phyloP scores from a whole-genome alignment of 2,888 invertebrate species.

The Lymantria monacha region DNA sequence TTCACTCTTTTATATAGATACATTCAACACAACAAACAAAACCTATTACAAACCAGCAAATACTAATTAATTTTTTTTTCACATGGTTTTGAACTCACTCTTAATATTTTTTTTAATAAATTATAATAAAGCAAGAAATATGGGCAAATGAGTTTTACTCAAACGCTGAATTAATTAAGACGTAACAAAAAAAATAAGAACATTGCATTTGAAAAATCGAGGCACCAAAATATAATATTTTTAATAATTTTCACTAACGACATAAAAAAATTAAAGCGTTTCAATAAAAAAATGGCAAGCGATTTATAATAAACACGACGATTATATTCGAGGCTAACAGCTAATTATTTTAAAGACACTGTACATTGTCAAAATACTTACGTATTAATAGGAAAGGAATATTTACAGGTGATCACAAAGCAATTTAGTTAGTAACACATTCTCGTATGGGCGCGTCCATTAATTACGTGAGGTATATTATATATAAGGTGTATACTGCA shows the following conservation, averaged over 20 bases:
- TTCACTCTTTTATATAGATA: slow-evolving; percentile 48
- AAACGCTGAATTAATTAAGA: slow-evolving; percentile 35
- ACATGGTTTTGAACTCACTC: slow-evolving; percentile 32
- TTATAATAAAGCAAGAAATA: slow-evolving; percentile 65
- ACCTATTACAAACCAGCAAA: slow-evolving; percentile 26
- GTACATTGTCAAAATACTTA: slow-evolving; percentile 45
- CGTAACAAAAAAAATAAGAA: slow-evolving; percentile 14
- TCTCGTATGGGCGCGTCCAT: too few species aligned
- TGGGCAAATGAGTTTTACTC: slow-evolving; percentile 74
- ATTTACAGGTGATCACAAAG: slow-evolving; percentile 45
- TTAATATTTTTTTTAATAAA: slow-evolving; percentile 51
- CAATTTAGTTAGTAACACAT: too few species aligned
- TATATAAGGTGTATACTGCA: too few species aligned
- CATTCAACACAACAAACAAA: slow-evolving; percentile 45
- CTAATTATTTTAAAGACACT: slow-evolving; percentile 38
- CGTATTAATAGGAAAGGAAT: slow-evolving; percentile 33
- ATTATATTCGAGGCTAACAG: slow-evolving; percentile 54
- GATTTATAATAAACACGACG: slow-evolving; percentile 34
- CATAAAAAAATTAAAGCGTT: slow-evolving; percentile 35
- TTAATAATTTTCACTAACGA: slow-evolving; percentile 11
- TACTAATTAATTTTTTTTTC: slow-evolving; percentile 18
- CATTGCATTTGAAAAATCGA: slow-evolving; percentile 22
- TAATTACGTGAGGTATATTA: too few species aligned
- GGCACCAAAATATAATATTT: slow-evolving; percentile 16
- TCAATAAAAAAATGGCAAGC: slow-evolving; percentile 56